Conservation (phyloP, 2,797 vertebrate species). For the Ispidina lecontei region DNA sequence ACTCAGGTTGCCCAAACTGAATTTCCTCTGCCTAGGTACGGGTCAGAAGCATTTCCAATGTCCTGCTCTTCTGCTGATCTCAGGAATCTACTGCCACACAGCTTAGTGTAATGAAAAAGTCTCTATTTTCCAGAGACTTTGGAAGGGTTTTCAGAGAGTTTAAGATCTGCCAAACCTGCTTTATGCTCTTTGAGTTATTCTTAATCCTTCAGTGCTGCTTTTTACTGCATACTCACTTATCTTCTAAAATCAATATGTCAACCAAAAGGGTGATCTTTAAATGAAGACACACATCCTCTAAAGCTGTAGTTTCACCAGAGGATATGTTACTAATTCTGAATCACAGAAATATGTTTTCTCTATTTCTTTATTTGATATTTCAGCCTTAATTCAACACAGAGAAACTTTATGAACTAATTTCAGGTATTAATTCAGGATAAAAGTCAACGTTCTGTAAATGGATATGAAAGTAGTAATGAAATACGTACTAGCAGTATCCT, state of each 20-base stretch:
- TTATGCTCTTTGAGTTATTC: neutral
- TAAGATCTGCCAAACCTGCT: neutral
- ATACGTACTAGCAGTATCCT: neutral
- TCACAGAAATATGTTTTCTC: neutral
- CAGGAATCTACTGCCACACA: neutral
- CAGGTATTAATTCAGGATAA: neutral
- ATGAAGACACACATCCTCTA: neutral
- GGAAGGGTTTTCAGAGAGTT: neutral
- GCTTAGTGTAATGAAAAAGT: neutral
- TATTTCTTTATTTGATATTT: neutral
- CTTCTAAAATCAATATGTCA: neutral
- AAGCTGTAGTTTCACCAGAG: neutral
- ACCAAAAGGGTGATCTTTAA: neutral
- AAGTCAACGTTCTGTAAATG: neutral
- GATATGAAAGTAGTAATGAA: neutral
- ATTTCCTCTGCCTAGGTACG: neutral
- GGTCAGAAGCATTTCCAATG: neutral
- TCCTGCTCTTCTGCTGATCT: neutral
- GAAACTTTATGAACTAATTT: neutral
- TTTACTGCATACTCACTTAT: neutral
- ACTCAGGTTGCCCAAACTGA: fast-evolving
- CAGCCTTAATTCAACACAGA: neutral
- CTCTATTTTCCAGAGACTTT: neutral
- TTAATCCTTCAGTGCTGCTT: neutral
- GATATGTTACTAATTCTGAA: neutral